Conservation (phyloP, 2,113 vertebrate species). For the Dascyllus trimaculatus region DNA sequence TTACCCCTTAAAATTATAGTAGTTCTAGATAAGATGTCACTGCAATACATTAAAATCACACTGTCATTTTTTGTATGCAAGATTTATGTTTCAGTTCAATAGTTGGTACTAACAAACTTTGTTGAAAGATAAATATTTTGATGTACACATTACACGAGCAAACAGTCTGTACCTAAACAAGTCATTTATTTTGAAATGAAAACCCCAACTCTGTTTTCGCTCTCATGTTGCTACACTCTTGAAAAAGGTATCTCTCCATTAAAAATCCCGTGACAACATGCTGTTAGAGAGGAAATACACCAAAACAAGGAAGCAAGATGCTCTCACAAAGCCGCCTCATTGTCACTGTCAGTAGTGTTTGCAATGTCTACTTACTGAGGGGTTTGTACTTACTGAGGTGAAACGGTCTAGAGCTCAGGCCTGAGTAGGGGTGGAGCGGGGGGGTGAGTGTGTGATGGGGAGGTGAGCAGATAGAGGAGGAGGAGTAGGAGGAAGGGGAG, state of each 20-base stretch:
- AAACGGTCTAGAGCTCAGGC: constrained; percentile 81
- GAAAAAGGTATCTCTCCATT: background rate
- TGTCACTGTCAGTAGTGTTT: constrained; percentile 57
- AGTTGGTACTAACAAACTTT: too few relatives aligned
- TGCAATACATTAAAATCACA: too few relatives aligned
- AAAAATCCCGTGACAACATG: constrained; percentile 44
- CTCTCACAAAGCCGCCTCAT: constrained; percentile 58
- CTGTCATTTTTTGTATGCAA: too few relatives aligned
- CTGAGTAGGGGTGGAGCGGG: constrained; percentile 78
- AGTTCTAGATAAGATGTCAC: background rate
- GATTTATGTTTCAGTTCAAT: too few relatives aligned
- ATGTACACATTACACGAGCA: too few relatives aligned
- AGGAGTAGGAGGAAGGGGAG: constrained; percentile 61
- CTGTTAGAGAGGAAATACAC: constrained; percentile 47
- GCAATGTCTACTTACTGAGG: constrained; percentile 82
- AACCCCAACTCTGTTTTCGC: too few relatives aligned
- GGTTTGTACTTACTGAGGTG: constrained; percentile 85
- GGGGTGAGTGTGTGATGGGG: constrained; percentile 83
- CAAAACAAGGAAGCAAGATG: constrained; percentile 59
- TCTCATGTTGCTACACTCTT: too few relatives aligned
- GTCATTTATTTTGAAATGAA: background rate
- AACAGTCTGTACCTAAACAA: background rate
- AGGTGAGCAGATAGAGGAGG: constrained; percentile 80
- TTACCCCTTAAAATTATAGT: background rate
- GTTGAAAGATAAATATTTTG: too few relatives aligned